phyloP scores from a whole-genome alignment of 1,140 invertebrate species.

The Zaprionus gabonicus region DNA sequence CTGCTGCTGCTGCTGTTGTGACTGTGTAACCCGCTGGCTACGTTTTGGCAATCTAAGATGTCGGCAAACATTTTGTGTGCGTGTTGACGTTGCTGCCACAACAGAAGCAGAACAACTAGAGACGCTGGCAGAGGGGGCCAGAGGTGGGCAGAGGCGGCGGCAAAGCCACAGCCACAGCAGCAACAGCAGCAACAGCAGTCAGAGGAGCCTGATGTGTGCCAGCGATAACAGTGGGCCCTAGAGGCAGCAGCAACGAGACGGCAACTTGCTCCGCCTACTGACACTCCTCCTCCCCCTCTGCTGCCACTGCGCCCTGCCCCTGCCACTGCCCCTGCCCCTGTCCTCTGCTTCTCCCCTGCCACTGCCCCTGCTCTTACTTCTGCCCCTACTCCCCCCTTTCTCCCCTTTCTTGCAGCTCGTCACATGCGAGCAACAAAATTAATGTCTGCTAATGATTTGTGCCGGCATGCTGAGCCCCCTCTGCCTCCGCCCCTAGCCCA shows the following conservation, averaged over 20 bases:
- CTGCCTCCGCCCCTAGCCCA: not conserved
- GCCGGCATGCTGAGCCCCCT: constrained; percentile 42
- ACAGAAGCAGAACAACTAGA: constrained; percentile 20
- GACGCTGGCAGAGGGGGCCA: not conserved
- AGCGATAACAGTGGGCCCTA: constrained; percentile 54
- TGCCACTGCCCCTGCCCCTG: not conserved
- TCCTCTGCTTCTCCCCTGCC: no score
- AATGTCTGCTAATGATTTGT: constrained; percentile 78
- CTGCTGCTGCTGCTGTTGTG: constrained; percentile 12
- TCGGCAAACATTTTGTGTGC: constrained; percentile 77
- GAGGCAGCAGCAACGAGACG: constrained; percentile 51
- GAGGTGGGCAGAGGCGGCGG: not conserved
- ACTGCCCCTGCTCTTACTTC: not conserved
- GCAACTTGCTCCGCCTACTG: constrained; percentile 6
- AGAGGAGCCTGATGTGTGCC: constrained; percentile 57
- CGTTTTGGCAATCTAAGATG: constrained; percentile 78
- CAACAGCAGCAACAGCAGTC: constrained; percentile 18
- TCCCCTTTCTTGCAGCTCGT: not conserved
- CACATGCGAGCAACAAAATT: constrained; percentile 59
- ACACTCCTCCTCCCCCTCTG: not conserved
- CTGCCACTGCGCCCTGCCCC: not conserved
- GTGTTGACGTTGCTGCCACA: constrained; percentile 57
- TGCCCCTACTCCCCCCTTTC: not conserved
- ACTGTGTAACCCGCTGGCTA: constrained; percentile 70
- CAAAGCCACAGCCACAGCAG: not conserved